These are phyloP conservation scores for Scaeva pyrastri DNA, from an alignment of 2,888 invertebrate species.

Conservation along the genomic window DNA sequence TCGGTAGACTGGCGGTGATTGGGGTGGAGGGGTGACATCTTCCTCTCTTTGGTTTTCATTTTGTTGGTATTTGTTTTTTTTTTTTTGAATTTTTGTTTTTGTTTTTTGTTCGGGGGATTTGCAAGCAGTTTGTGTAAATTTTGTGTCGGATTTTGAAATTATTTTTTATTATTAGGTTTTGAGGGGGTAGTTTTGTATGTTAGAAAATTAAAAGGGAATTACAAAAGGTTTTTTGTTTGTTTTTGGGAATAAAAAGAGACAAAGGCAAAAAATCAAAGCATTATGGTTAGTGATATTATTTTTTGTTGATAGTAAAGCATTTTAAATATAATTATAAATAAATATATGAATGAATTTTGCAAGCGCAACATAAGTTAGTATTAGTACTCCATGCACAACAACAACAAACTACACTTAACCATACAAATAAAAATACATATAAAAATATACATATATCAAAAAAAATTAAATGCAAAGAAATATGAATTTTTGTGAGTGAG, in stretches of 20 bases:
- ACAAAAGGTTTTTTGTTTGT: slow-evolving; percentile 32
- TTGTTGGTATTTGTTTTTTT: slow-evolving; percentile 17
- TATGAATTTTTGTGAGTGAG: slow-evolving; percentile 43
- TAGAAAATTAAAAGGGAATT: slow-evolving; percentile 44
- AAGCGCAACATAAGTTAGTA: slow-evolving; percentile 52
- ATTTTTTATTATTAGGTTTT: slow-evolving; percentile 48
- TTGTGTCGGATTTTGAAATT: slow-evolving; percentile 47
- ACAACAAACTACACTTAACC: slow-evolving; percentile 43
- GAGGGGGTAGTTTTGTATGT: slow-evolving; percentile 55
- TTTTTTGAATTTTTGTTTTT: slow-evolving; percentile 28
- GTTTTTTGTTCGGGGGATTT: slow-evolving; percentile 21
- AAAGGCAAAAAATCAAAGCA: slow-evolving; percentile 76
- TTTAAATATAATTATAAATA: slow-evolving; percentile 40
- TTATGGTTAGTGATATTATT: slow-evolving; percentile 71
- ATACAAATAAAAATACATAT: slow-evolving; percentile 24
- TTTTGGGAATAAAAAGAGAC: slow-evolving; percentile 61
- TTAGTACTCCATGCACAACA: slow-evolving; percentile 12
- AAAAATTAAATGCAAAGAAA: slow-evolving; percentile 46
- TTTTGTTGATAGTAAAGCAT: slow-evolving; percentile 42
- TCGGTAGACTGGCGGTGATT: slow-evolving; percentile 78
- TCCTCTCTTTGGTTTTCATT: slow-evolving; percentile 72
- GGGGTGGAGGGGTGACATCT: slow-evolving; percentile 72
- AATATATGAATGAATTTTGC: slow-evolving; percentile 40
- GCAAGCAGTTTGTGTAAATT: slow-evolving; percentile 58
- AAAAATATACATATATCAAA: too few species aligned